Evolutionary conservation across 2,888 invertebrate genomes (phyloP), one percentile per base, ranked within the genome.

Genomic region (Epinotia brunnichana): DNA sequence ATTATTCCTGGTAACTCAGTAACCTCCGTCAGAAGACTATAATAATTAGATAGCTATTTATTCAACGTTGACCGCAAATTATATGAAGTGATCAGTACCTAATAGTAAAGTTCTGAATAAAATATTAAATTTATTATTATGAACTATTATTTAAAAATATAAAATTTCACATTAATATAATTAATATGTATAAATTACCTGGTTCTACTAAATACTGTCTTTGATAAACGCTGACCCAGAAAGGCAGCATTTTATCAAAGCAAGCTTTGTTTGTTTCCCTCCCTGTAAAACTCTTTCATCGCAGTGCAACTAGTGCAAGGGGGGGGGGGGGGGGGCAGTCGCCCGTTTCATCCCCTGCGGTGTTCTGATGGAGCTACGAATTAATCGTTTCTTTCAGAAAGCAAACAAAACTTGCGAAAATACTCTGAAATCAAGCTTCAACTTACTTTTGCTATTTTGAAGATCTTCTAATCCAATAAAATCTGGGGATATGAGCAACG

Each of bases 271-370:
- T 73, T 73, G 68, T 73, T 69, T 61, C 53, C 56, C 48, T 66
- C 48, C 21, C 68, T 56, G 54, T 69, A 41, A 69, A 68, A 73
- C 68, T 67, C 60, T 73, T 69, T 68, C 73, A 69, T 39, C 68
- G 54, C 67, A 57, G 62, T 62, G 69, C 69, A 63, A 51, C n/a
- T n/a, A n/a, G n/a, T n/a, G n/a, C n/a, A n/a, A n/a, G n/a, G n/a
- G n/a, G n/a, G n/a, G n/a, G n/a, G n/a, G n/a, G n/a, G 62, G 35
- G 70, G 56, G 72, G n/a, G 72, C 56, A 69, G 19, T 57, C 67
- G 11, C 62, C 62, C 24, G 10, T 53, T 69, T 57, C 68, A 57
- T 53, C 51, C 62, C 73, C 24, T 29, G 19, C 29, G 35, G 51
- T 53, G 19, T 11, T 10, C n/a, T n/a, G n/a, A 10, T 21, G 24